These are phyloP conservation scores for Sphenodon punctatus DNA, from an alignment of 2,797 vertebrate species.

Conservation along the genomic window DNA sequence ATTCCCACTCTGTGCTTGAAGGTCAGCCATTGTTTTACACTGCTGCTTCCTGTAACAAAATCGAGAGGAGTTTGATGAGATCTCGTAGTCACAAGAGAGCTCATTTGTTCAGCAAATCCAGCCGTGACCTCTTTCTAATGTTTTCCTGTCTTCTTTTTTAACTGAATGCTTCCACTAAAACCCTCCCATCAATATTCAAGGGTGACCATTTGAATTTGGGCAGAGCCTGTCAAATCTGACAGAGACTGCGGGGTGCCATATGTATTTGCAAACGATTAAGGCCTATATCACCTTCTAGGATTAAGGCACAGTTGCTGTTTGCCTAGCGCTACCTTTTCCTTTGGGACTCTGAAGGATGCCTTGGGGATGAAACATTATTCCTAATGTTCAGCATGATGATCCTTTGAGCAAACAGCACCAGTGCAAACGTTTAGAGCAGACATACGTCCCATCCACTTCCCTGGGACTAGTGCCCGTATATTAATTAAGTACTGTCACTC, in stretches of 20 bases:
- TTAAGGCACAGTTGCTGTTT: neutral
- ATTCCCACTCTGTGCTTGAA: constrained; percentile 64
- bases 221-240: constrained; percentile 33
- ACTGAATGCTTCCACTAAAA: constrained; percentile 25
- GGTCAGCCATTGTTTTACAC: constrained; percentile 67
- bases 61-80: constrained; percentile 62
- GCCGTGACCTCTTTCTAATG: constrained; percentile 60
- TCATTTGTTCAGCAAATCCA: constrained; percentile 73
- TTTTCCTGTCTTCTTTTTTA: constrained; percentile 49
- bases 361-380: neutral
- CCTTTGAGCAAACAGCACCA: too few relatives aligned
- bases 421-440: too few relatives aligned
- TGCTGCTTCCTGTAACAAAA: constrained; percentile 66
- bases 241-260: neutral
- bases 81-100: constrained; percentile 65
- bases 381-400: neutral
- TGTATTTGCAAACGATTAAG: constrained; percentile 12
- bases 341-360: neutral
- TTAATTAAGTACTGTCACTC: too few relatives aligned
- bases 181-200: constrained; percentile 54
- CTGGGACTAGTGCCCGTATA: too few relatives aligned
- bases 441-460: too few relatives aligned
- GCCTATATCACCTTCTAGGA: neutral
- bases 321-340: neutral
- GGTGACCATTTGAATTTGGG: constrained; percentile 34